These are phyloP conservation scores for Petrocephalus microphthalmus DNA, from an alignment of 2,113 vertebrate species.

Conservation along the genomic window DNA sequence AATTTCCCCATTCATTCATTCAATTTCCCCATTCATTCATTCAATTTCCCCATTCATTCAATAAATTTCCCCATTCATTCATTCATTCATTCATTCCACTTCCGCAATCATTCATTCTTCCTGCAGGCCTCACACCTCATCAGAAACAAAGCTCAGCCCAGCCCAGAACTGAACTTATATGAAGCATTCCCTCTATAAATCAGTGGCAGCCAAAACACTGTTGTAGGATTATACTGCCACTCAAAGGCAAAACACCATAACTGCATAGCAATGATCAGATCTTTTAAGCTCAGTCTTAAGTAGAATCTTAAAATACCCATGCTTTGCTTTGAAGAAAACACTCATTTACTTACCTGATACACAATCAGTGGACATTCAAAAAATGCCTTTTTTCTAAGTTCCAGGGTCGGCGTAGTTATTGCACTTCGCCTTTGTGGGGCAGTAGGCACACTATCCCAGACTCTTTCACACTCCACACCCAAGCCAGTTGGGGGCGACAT, in stretches of 20 bases:
- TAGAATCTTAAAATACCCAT: too few relatives aligned
- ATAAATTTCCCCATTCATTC: background rate
- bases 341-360: too few relatives aligned
- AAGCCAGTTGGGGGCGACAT: background rate
- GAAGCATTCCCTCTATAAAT: background rate
- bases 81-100: background rate
- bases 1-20: too few relatives aligned
- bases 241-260: too few relatives aligned
- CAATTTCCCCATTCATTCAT: background rate
- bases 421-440: background rate
- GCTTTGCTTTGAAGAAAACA: too few relatives aligned
- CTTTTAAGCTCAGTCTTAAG: too few relatives aligned
- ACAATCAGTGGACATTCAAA: too few relatives aligned
- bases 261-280: too few relatives aligned
- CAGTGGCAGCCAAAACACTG: background rate
- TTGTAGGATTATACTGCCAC: too few relatives aligned
- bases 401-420: background rate
- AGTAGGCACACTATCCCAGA: background rate
- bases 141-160: background rate
- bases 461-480: background rate
- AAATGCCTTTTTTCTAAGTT: too few relatives aligned
- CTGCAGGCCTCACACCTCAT: background rate
- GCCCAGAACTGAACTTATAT: background rate
- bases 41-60: background rate
- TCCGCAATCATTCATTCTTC: background rate